Conservation (phyloP, 1,140 invertebrate species). For the Drosophila yakuba region DNA sequence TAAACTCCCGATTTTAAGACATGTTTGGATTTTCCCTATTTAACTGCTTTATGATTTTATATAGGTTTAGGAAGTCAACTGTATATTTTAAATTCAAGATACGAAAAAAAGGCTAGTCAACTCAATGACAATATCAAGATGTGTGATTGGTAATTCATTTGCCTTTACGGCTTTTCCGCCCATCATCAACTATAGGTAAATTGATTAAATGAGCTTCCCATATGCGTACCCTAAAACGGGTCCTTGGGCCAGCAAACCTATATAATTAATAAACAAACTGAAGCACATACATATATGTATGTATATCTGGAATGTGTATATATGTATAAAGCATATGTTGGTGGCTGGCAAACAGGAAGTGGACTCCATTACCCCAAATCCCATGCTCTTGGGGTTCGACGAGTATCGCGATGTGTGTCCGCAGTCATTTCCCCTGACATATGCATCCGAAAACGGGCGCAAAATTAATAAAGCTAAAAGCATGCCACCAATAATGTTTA, state of each 20-base stretch:
- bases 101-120: background rate
- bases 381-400: slow-evolving; percentile 11
- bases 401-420: slow-evolving; percentile 26
- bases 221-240: slow-evolving; percentile 15
- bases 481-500: slow-evolving; percentile 79
- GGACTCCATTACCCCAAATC: slow-evolving; percentile 1
- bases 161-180: slow-evolving; percentile 3
- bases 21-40: no score
- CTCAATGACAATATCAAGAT: slow-evolving; percentile 26
- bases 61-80: no score
- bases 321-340: slow-evolving; percentile 29
- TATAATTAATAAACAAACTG: slow-evolving; percentile 49
- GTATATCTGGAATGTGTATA: no score
- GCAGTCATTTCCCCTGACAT: slow-evolving; percentile 38
- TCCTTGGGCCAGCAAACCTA: slow-evolving; percentile 12
- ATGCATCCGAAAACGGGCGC: slow-evolving; percentile 60
- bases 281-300: slow-evolving; percentile 1
- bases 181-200: slow-evolving; percentile 46
- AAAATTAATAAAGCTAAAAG: slow-evolving; percentile 80
- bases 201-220: slow-evolving; percentile 67
- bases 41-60: no score
- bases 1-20: background rate
- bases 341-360: slow-evolving; percentile 36
- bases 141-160: slow-evolving; percentile 56
- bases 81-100: no score